Base-by-base conservation (phyloP, 2,797 vertebrate genomes). In the Poecilia gillii region DNA sequence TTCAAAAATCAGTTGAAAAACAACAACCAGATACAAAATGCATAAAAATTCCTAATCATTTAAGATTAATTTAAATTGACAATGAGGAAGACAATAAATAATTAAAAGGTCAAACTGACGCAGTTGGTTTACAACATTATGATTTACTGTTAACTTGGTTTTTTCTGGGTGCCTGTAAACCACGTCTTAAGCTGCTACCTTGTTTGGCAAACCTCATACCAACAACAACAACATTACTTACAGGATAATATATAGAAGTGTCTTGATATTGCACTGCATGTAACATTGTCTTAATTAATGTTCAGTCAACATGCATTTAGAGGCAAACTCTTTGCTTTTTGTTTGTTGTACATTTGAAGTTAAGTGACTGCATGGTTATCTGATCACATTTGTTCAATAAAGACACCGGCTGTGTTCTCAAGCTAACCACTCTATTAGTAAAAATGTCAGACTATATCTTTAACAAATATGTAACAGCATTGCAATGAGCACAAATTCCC, bases 51-150 rank as follows among this genome's bases (percentile, higher is more conserved):
- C 46, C 25, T 45, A 49, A 16, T 2, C 64, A 59, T 13, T 9
- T 64, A 20, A 16, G 6, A 36, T 33, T 11, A 1, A 66, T 20
- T 66, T 66, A 39, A 39, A 36, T 39, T 28, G 3, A 80, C 13
- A 71, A 28, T 76, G 23, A 14, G 20, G n/a, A 25, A 18, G 9
- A 62, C 57, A 76, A 70, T n/a, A 59, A 8, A n/a, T 6, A 33
- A 49, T 41, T 7, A 23, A 76, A 73, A 62, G n/a, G 51, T 80
- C 36, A 70, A 43, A 36, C 33, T 47, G 66, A 39, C 18, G n/a
- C 1, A 43, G 33, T 43, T 13, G 6, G 11, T 39, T 39, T 18
- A 36, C 16, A 66, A 36, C 16, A 20, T 62, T 33, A 11, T 64
- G 6, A 36, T 64, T 36, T 36, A 64, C 7, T 28, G 51, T 57